A percentile compares a stretch with the other conserved stretches of the same genome.
phyloP scores from a whole-genome alignment of 2,888 invertebrate genomes.

The Agrotis clavis region DNA sequence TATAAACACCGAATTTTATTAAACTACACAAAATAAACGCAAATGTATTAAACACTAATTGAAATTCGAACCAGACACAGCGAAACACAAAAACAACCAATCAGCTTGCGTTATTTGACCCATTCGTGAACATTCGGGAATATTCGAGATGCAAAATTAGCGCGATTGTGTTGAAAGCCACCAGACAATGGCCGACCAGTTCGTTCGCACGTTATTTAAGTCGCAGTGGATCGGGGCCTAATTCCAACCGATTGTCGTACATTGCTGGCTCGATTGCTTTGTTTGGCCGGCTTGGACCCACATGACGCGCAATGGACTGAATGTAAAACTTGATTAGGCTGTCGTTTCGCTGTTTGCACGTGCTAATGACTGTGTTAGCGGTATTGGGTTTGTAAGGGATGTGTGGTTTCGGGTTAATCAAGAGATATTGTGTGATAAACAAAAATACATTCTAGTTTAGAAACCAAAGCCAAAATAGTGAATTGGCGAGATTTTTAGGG shows the following conservation, averaged over 20 bases:
- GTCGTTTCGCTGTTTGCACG: conserved; percentile 37
- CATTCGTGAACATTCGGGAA: conserved; percentile 21
- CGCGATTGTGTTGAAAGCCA: conserved; percentile 44
- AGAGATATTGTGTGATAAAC: not conserved
- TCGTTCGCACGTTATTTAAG: conserved; percentile 59
- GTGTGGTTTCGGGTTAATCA: conserved; percentile 18
- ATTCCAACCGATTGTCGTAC: conserved; percentile 56
- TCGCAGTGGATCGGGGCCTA: conserved; percentile 48
- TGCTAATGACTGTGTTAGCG: conserved; percentile 43
- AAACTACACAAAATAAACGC: not conserved
- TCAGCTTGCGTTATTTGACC: conserved; percentile 42
- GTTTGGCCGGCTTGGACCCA: conserved; percentile 39
- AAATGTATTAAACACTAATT: conserved; percentile 13
- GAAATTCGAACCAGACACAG: conserved; percentile 24
- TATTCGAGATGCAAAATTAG: conserved; percentile 45
- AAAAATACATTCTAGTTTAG: not conserved
- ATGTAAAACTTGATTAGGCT: conserved; percentile 57
- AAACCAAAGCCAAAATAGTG: not conserved
- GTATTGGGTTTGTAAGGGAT: conserved; percentile 4
- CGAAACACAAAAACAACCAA: conserved; percentile 40
- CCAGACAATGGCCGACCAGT: conserved; percentile 47
- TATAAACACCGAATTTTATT: conserved; percentile 11
- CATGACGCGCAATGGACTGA: conserved; percentile 48
- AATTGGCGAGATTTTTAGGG: not conserved
- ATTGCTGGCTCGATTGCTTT: conserved; percentile 49